These are phyloP conservation scores for Tuta absoluta DNA, from an alignment of 2,888 invertebrate species.

Conservation along the genomic window DNA sequence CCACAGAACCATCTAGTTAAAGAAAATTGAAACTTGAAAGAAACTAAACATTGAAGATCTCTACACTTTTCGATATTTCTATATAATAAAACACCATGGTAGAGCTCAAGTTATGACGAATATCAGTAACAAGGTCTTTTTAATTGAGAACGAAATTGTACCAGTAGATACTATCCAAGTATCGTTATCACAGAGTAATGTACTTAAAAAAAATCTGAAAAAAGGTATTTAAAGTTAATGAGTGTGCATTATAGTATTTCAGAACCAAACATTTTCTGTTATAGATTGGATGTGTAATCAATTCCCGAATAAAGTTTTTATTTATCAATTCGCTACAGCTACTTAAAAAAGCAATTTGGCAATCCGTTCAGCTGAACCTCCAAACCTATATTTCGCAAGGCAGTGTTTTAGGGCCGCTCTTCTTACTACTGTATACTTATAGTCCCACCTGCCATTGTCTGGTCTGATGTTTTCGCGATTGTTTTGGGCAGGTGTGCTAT, in stretches of 20 bases:
- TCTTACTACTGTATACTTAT: slow-evolving; percentile 28
- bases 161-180: not conserved
- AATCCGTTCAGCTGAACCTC: slow-evolving; percentile 1
- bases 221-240: not conserved
- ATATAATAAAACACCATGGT: not conserved
- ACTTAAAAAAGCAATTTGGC: not conserved
- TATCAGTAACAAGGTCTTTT: not conserved
- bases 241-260: not conserved
- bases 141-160: not conserved
- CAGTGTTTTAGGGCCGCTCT: not conserved
- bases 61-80: not conserved
- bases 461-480: slow-evolving; percentile 55
- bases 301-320: not conserved
- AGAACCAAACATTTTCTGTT: not conserved
- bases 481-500: slow-evolving; percentile 65
- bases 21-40: slow-evolving; percentile 18
- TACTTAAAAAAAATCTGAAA: not conserved
- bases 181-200: not conserved
- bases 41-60: slow-evolving; percentile 27
- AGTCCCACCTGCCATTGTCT: slow-evolving; percentile 59
- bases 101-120: not conserved
- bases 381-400: slow-evolving; percentile 5
- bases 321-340: not conserved
- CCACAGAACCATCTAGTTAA: slow-evolving; percentile 35
- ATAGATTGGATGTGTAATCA: not conserved